Base-by-base conservation (phyloP, 2,113 vertebrate species). In the Naja naja region DNA sequence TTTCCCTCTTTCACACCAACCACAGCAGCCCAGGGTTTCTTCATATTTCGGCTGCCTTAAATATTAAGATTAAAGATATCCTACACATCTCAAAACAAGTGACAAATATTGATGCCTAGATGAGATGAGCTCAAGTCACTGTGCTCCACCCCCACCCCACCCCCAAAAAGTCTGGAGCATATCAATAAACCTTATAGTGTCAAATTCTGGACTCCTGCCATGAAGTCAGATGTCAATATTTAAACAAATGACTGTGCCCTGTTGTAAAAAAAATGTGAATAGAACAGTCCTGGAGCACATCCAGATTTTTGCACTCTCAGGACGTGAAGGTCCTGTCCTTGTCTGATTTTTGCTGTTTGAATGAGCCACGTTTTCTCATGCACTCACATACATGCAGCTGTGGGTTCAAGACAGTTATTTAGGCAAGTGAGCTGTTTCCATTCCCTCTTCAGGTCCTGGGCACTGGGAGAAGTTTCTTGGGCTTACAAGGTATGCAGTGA, bases 381-480 rank as follows among this genome's bases (percentile, higher is more conserved):
- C 94, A 89, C 0, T 1, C 94, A 92, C 3, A 1, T 4, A 91
- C 56, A 20, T 0, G 0, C 1, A 85, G 87, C 52, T 39, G 56
- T 1, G 2, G 47, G 14, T 25, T 87, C 92, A 93, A 27, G 45
- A 9, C 85, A 90, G 4, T 58, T 94, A 94, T 92, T 64, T 54
- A 94, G 55, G 93, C 43, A 88, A 91, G 69, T 81, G 14, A 86
- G 53, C 60, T 87, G 30, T 55, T 0, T 81, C 91, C 90, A 43
- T 52, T 53, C 81, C 52, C 64, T 64, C 90, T 55, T 54, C 8
- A 27, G 22, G 27, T 16, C 10, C n/a, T 60, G 47, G n/a, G 45
- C 81, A 64, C 55, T 34, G 60, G 88, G 43, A 34, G 55, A 87
- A 90, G 11, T 18, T 92, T 89, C 90, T 94, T 92, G 22, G 90